A percentile compares a stretch with the other conserved stretches of the same genome.
Evolutionary conservation across 2,888 invertebrate species (phyloP).

Genomic region (Choreutis nemorana): DNA sequence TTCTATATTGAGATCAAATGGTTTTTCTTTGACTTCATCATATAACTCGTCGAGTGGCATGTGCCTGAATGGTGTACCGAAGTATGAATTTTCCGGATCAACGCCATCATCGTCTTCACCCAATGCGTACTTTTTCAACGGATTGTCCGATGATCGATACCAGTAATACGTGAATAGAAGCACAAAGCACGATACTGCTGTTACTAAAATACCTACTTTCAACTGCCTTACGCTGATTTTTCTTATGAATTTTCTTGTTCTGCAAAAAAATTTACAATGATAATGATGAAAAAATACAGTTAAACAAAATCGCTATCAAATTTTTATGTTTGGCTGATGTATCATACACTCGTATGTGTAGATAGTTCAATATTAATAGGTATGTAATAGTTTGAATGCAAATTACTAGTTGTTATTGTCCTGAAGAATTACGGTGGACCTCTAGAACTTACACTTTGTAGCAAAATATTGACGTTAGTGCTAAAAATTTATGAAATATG

Average conservation of each 20-base stretch:
- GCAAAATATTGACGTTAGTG: no score
- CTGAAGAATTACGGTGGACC: no score
- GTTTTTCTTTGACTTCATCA: constrained; percentile 20
- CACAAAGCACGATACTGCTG: constrained; percentile 19
- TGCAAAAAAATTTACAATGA: constrained; percentile 27
- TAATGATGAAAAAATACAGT: no score
- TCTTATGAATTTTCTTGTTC: constrained; percentile 25
- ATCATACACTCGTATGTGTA: no score
- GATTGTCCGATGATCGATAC: constrained; percentile 11
- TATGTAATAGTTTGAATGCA: no score
- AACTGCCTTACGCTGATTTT: constrained; percentile 26
- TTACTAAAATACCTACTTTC: constrained; percentile 19
- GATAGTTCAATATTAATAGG: no score
- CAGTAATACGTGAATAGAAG: constrained; percentile 25
- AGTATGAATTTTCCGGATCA: constrained; percentile 4
- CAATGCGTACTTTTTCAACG: neutral
- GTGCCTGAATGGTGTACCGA: constrained; percentile 24
- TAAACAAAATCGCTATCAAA: no score
- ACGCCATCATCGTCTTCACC: neutral
- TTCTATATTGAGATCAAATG: constrained; percentile 25
- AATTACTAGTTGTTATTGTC: no score
- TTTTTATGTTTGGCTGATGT: no score
- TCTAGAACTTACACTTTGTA: no score
- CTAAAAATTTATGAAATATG: no score
- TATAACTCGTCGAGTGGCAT: constrained; percentile 27